Conservation (phyloP, 1,140 invertebrate genomes). For the Chrysopa pallens region DNA sequence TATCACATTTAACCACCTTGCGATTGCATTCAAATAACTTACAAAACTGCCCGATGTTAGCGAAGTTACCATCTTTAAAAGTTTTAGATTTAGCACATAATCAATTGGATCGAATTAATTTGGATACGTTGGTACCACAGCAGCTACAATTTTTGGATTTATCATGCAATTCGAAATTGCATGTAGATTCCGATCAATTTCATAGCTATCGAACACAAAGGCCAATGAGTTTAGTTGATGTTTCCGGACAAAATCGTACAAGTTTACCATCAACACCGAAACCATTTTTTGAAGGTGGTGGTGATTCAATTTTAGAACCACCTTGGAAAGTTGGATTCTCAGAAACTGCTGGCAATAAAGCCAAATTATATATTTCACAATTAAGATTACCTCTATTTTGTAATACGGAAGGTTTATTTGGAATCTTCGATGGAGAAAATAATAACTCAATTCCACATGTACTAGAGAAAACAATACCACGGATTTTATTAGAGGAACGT, state of each 20-base stretch:
- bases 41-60: slow-evolving; percentile 52
- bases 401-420: slow-evolving; percentile 60
- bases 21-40: slow-evolving; percentile 68
- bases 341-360: slow-evolving; percentile 55
- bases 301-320: slow-evolving; percentile 31
- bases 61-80: slow-evolving; percentile 50
- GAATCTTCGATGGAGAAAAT: slow-evolving; percentile 60
- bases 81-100: slow-evolving; percentile 73
- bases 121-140: slow-evolving; percentile 53
- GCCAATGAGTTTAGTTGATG: slow-evolving; percentile 63
- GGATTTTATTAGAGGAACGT: slow-evolving; percentile 56
- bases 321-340: slow-evolving; percentile 69
- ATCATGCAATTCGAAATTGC: slow-evolving; percentile 60
- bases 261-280: slow-evolving; percentile 41
- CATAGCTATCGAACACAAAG: slow-evolving; percentile 57
- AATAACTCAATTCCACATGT: slow-evolving; percentile 45
- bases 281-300: slow-evolving; percentile 31
- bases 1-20: slow-evolving; percentile 53
- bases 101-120: slow-evolving; percentile 57
- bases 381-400: slow-evolving; percentile 56
- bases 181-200: slow-evolving; percentile 65
- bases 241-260: slow-evolving; percentile 54
- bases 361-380: slow-evolving; percentile 56
- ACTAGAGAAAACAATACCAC: slow-evolving; percentile 53
- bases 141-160: slow-evolving; percentile 71